Evolutionary conservation across 1,140 invertebrate species (phyloP).

Genomic region (Ceratosolen solmsi): DNA sequence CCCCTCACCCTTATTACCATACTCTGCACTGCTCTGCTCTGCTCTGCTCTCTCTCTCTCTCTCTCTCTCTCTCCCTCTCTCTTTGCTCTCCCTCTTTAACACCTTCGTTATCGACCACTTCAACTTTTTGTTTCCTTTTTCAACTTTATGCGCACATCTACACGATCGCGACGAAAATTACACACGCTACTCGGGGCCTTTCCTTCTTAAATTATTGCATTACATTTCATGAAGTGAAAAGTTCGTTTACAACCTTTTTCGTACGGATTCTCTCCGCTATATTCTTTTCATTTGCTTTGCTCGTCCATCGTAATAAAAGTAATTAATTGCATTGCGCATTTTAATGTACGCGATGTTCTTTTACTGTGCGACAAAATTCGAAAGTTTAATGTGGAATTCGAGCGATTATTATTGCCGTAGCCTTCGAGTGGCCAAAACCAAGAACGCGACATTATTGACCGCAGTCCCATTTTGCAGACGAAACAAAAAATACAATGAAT

Average conservation of each 20-base stretch:
- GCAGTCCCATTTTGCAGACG: not conserved
- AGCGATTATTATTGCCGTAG: not conserved
- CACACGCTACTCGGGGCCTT: not conserved
- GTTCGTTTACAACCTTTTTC: not conserved
- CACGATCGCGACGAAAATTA: not conserved
- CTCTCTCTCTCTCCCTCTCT: no score
- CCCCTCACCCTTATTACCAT: not conserved
- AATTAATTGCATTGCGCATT: not conserved
- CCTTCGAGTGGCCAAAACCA: not conserved
- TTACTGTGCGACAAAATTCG: not conserved
- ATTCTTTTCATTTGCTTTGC: not conserved
- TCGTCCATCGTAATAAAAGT: not conserved
- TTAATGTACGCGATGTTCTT: not conserved
- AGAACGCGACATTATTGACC: not conserved
- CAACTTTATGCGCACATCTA: not conserved
- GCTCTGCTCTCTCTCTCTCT: no score
- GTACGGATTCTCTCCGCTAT: no score
- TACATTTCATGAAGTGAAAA: not conserved
- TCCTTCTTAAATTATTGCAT: not conserved
- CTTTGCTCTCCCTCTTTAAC: constrained; percentile 43
- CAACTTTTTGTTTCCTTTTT: constrained; percentile 17
- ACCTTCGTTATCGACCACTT: constrained; percentile 48
- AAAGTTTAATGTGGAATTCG: not conserved
- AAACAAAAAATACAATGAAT: constrained; percentile 3
- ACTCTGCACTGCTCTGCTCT: not conserved